Base-by-base conservation (phyloP, 2,888 invertebrate species). In the Pedicia rivosa region DNA sequence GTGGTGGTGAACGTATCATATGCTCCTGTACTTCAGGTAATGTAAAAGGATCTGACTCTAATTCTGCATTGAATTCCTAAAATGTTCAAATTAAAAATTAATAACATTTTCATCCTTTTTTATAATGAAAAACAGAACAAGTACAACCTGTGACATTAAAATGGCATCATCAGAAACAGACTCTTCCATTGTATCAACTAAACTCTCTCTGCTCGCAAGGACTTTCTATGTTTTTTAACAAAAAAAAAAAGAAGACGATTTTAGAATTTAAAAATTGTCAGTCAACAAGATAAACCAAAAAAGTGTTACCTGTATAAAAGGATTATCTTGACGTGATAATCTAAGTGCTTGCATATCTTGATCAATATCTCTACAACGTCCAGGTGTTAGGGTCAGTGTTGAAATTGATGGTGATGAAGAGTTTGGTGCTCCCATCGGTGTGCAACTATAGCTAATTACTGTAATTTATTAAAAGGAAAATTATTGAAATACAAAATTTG, bases 261-360 rank as follows among this genome's bases (percentile, higher is more conserved):
- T 36, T 41, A 17, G 37, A 40, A 40, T 30, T 43, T 46, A 35
- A 35, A 41, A 32, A 37, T 43, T 43, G 40, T 42, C 33, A 38
- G 36, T 40, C 35, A 20, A 42, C 37, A 28, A 35, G 40, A 40
- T 22, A 42, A 20, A 16, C 39, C n/a, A 3, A 14, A 20, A 36
- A 37, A 33, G 24, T 40, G 40, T 39, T 55, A 79, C 81, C 71
- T 81, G 78, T 42, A 84, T 63, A 54, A 80, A 83, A 2, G 84
- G 84, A 62, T 86, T 84, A 58, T 86, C 84, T 59, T 83, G 82
- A 42, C 84, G 66, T 7, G 83, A 83, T 31, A 81, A 67, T 49
- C 82, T 68, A 29, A 84, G 63, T 16, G 81, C 78, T 56, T 83
- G 81, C 81, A 84, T 83, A 53, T 84, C 84, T 59, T 80, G 78